These are phyloP conservation scores for Cremastinae sp. DNA, from an alignment of 2,888 invertebrate genomes.

Conservation along the genomic window DNA sequence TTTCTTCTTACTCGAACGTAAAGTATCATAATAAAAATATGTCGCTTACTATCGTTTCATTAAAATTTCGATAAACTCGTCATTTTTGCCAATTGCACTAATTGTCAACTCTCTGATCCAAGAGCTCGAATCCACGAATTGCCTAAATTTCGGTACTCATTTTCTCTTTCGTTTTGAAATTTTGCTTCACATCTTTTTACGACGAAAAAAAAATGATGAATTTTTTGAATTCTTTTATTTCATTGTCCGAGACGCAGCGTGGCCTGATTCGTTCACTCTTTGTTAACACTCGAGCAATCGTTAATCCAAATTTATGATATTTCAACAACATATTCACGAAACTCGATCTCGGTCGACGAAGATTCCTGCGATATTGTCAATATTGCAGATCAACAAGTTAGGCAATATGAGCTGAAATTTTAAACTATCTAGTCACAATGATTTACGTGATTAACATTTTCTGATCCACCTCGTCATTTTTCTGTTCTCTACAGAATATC, in stretches of 20 bases:
- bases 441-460: constrained; percentile 58
- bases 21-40: constrained; percentile 69
- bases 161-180: constrained; percentile 32
- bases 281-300: constrained; percentile 46
- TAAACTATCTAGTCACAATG: constrained; percentile 64
- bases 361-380: constrained; percentile 53
- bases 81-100: constrained; percentile 68
- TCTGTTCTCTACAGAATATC: constrained; percentile 50
- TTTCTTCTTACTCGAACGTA: constrained; percentile 61
- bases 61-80: constrained; percentile 59
- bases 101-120: constrained; percentile 40
- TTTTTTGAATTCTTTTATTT: constrained; percentile 37
- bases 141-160: constrained; percentile 51
- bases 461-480: not conserved
- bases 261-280: constrained; percentile 36
- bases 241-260: constrained; percentile 21
- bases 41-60: constrained; percentile 60
- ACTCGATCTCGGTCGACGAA: constrained; percentile 49
- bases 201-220: constrained; percentile 22
- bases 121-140: constrained; percentile 51
- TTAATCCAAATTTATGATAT: constrained; percentile 39
- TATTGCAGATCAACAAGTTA: constrained; percentile 57
- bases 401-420: constrained; percentile 60
- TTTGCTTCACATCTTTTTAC: constrained; percentile 17
- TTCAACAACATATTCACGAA: constrained; percentile 50